These are phyloP conservation scores for Latrodectus elegans DNA, from an alignment of 2,888 invertebrate species.

Conservation along the genomic window DNA sequence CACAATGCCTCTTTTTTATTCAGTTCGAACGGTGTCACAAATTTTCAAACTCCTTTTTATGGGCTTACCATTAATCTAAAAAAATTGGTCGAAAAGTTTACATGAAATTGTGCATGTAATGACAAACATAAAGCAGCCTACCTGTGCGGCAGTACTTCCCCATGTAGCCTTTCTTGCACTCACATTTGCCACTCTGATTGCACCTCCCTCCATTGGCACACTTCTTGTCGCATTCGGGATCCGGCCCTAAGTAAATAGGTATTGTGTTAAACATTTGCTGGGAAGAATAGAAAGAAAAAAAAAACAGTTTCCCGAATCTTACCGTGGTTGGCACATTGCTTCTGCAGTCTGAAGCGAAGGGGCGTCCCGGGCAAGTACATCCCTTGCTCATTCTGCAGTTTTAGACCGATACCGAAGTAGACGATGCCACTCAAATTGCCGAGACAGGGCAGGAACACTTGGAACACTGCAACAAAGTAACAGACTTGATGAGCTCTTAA, in stretches of 20 bases:
- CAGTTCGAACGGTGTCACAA: no score
- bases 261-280: background rate
- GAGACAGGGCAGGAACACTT: slow-evolving; percentile 89
- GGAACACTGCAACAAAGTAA: slow-evolving; percentile 82
- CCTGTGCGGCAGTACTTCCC: slow-evolving; percentile 88
- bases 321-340: slow-evolving; percentile 93
- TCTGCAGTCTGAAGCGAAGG: slow-evolving; percentile 87
- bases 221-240: slow-evolving; percentile 91
- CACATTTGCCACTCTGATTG: slow-evolving; percentile 87
- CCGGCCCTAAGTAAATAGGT: slow-evolving; percentile 78
- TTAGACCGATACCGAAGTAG: slow-evolving; percentile 88
- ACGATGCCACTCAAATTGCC: slow-evolving; percentile 92
- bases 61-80: no score
- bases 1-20: no score
- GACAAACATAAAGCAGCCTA: slow-evolving; percentile 2
- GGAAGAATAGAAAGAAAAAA: slow-evolving; percentile 56
- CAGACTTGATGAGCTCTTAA: no score
- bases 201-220: slow-evolving; percentile 90
- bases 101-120: no score
- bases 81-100: no score
- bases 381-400: slow-evolving; percentile 82
- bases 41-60: no score
- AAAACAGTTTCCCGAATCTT: background rate
- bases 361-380: slow-evolving; percentile 90
- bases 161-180: slow-evolving; percentile 92